phyloP scores from a whole-genome alignment of 2,113 vertebrate species.

The Lasiurus borealis region DNA sequence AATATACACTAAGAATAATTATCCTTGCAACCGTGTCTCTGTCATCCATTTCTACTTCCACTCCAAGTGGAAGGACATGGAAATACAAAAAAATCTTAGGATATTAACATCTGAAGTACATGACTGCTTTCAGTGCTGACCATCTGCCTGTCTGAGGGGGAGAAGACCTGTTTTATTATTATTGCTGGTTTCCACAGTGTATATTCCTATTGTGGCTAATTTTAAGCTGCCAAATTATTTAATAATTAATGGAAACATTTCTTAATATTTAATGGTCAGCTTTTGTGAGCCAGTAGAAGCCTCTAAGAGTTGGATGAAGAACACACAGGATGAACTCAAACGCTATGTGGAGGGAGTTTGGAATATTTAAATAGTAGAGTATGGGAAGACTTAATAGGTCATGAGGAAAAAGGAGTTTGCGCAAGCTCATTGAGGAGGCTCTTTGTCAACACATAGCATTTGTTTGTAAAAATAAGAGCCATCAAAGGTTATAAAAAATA shows the following conservation, averaged over 20 bases:
- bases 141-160: background rate
- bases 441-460: background rate
- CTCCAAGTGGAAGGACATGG: background rate
- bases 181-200: background rate
- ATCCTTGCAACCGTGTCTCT: background rate
- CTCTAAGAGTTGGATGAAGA: background rate
- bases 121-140: background rate
- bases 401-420: background rate
- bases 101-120: background rate
- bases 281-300: background rate
- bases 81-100: background rate
- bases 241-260: slow-evolving; percentile 28
- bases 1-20: slow-evolving; percentile 37
- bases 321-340: background rate
- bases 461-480: background rate
- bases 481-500: slow-evolving; percentile 32
- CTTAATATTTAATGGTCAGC: slow-evolving; percentile 24
- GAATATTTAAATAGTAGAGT: background rate
- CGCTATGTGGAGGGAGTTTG: background rate
- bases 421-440: background rate
- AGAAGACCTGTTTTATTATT: background rate
- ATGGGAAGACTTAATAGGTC: background rate
- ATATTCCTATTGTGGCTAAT: background rate
- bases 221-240: slow-evolving; percentile 46
- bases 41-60: slow-evolving; percentile 26